phyloP scores from a whole-genome alignment of 2,113 vertebrate genomes.

The Machaerirhynchus nigripectus region DNA sequence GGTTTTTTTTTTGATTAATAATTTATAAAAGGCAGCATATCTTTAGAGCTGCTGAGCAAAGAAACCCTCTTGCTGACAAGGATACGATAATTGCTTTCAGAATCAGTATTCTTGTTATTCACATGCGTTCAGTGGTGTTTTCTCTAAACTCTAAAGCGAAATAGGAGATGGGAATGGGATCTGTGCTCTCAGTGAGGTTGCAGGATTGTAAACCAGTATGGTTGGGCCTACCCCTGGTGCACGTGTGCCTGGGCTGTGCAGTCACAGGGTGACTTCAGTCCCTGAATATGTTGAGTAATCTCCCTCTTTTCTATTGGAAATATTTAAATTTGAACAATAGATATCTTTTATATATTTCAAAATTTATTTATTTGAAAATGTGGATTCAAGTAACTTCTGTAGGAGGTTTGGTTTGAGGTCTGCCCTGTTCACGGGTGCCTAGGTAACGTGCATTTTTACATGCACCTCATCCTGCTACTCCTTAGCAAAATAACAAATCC shows the following conservation, averaged over 20 bases:
- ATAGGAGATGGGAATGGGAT: background rate
- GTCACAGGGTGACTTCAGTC: background rate
- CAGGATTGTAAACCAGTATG: background rate
- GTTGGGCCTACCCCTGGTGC: background rate
- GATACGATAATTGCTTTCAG: background rate
- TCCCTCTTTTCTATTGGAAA: background rate
- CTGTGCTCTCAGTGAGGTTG: background rate
- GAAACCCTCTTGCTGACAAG: background rate
- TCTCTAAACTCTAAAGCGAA: background rate
- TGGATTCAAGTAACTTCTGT: background rate
- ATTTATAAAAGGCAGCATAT: background rate
- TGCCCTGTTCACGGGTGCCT: background rate
- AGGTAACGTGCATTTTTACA: background rate
- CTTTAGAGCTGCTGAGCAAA: background rate
- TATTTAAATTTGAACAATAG: background rate
- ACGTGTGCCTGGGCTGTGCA: background rate
- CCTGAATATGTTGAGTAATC: background rate
- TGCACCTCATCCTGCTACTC: background rate
- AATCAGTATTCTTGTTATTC: background rate
- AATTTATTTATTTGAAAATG: background rate
- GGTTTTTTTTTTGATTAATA: background rate
- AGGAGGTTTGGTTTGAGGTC: background rate
- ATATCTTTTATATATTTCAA: background rate
- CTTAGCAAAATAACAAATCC: rapidly evolving
- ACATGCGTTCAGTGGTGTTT: background rate